Evolutionary conservation across 2,888 invertebrate genomes (phyloP).

Genomic region (Agonopterix heracliana): DNA sequence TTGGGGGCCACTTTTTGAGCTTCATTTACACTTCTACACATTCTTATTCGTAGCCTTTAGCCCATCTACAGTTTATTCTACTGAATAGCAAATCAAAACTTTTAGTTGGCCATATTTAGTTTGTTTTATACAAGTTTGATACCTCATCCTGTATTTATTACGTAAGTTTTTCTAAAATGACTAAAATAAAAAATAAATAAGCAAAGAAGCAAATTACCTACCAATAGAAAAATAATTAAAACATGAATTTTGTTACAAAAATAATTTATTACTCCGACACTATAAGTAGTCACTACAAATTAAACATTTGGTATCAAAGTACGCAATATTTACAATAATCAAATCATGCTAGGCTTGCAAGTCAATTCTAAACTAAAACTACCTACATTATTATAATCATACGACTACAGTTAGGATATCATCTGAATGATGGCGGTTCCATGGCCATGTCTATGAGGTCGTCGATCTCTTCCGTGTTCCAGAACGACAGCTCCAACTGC

Average conservation of each 20-base stretch:
- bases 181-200: no score
- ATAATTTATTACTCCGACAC: slow-evolving; percentile 22
- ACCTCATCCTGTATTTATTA: no score
- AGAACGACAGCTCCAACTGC: slow-evolving; percentile 65
- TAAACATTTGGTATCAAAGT: neutral
- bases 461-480: slow-evolving; percentile 66
- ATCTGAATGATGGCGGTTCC: slow-evolving; percentile 52
- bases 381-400: neutral
- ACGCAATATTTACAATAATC: neutral
- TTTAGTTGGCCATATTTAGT: no score
- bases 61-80: no score
- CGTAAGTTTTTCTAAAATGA: no score
- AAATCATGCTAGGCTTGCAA: neutral
- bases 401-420: slow-evolving; percentile 17
- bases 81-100: no score
- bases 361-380: neutral
- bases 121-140: no score
- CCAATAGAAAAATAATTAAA: no score
- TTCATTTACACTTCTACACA: no score
- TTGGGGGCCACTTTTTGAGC: no score
- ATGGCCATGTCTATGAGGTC: slow-evolving; percentile 67
- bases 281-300: slow-evolving; percentile 9
- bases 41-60: no score
- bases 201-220: no score
- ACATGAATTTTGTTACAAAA: slow-evolving; percentile 12